Evolutionary conservation across 2,888 invertebrate species (phyloP).

Genomic region (Gibbula magus): DNA sequence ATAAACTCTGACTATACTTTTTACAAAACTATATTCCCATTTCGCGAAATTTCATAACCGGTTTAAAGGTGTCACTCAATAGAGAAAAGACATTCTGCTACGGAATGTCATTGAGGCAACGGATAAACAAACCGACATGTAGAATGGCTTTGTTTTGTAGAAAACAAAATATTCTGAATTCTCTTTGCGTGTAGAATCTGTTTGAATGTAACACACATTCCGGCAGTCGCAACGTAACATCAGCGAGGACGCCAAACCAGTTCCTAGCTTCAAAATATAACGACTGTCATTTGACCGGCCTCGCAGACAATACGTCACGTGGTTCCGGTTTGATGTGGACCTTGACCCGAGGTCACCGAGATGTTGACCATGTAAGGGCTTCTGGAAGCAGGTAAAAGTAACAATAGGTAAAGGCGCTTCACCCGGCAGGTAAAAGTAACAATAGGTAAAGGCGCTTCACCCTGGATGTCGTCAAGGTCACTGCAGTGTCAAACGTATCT

Average conservation of each 20-base stretch:
- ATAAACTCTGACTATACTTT: no score
- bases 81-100: no score
- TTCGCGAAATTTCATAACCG: no score
- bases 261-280: background rate
- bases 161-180: background rate
- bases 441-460: background rate
- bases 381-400: background rate
- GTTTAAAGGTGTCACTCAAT: no score
- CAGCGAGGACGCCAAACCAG: background rate
- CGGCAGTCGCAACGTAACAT: background rate
- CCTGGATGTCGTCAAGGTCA: no score
- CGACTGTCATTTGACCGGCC: background rate
- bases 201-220: background rate
- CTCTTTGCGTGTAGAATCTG: background rate
- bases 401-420: background rate
- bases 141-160: background rate
- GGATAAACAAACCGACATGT: background rate
- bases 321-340: background rate
- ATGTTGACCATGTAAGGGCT: background rate
- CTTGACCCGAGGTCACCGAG: background rate
- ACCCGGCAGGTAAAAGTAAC: background rate
- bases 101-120: background rate
- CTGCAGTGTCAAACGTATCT: no score
- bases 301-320: background rate
- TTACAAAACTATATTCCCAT: no score